Evolutionary conservation across 2,113 vertebrate species (phyloP), one percentile per base, ranked within the genome.

Genomic region (Podarcis raffonei): DNA sequence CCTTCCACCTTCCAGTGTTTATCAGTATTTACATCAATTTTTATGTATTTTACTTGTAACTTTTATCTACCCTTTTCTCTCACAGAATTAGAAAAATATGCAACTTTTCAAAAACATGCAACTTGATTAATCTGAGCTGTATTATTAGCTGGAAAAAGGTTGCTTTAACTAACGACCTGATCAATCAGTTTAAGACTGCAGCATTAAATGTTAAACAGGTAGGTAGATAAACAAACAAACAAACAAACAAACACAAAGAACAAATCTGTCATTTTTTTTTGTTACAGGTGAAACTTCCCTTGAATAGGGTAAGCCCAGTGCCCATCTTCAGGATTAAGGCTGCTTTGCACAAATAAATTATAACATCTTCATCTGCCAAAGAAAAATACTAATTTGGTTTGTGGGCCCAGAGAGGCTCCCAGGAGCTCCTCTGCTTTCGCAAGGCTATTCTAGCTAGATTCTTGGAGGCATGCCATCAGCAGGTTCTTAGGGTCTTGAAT

Each of bases 341-440:
- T 59, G 35, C 22, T 8, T 69, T 15, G n/a, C 62, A 30, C 16
- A 37, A 89, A 78, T 83, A 79, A 74, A 88, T 76, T 87, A 84
- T 48, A 23, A 32, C n/a, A n/a, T 71, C 1, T 72, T 82, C 0
- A 2, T 76, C 92, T 81, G 84, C 13, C 82, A 88, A 84, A 86
- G 37, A 42, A 79, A 62, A n/a, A 59, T 75, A 81, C 71, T 35
- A 0, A 30, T 83, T 92, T 94, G 16, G 35, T n/a, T 90, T 89
- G 83, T 1, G 6, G 86, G 25, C 62, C 3, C 66, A 75, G 75
- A 68, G 0, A 79, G 81, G 90, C 81, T 89, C 77, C 15, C 88
- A 4, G 0, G 27, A 90, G 68, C 88, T 85, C 71, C 84, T 89
- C 37, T 42, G 76, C 4, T 66, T 89, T 77, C 23, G 4, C 59